Base-by-base conservation (phyloP, 2,113 vertebrate genomes). In the Fregetta grallaria region DNA sequence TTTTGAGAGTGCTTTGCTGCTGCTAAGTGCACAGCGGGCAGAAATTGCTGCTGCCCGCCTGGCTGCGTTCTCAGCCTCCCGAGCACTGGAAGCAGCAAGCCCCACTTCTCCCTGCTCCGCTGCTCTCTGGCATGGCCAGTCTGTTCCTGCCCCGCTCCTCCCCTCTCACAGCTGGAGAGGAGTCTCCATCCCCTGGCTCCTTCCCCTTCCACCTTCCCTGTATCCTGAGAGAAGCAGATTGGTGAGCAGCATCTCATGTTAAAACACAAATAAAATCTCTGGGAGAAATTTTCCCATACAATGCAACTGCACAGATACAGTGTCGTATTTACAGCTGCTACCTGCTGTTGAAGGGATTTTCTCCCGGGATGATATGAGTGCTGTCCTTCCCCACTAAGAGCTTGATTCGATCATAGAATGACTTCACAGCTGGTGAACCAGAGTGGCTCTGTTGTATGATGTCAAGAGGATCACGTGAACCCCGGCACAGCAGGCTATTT, bases 311-410 rank as follows among this genome's bases (percentile, higher is more conserved):
- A 49, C 34, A 15, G 84, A 70, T 6, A 63, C 5, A 53, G 72
- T 7, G 1, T n/a, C 36, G 11, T 11, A 16, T 45, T 73, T 36
- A 36, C 26, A 73, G 91, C 34, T 29, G 86, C 76, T 98, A 99
- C 99, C 99, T 99, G 98, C 99, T 99, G 95, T 99, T 99, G 98
- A 99, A 99, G 5, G 99, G 99, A 86, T 99, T 99, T 85, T 99
- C 99, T 58, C 99, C 99, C 2, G 99, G 99, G 93, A 99, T 99
- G 97, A 99, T 98, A 86, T 99, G 99, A 68, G 99, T 99, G 97
- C 99, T 99, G 96, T 99, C 99, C 81, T 99, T 98, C 38, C 99
- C 99, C 67, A 99, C 99, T 15, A 99, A 98, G 97, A 99, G 99
- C 96, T 99, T 99, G 97, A 99, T 99, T 29, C 99, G 99, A 55